Evolutionary conservation across 2,888 invertebrate genomes (phyloP), one percentile per base, ranked within the genome.

Genomic region (Lissocephala sabroskyi): DNA sequence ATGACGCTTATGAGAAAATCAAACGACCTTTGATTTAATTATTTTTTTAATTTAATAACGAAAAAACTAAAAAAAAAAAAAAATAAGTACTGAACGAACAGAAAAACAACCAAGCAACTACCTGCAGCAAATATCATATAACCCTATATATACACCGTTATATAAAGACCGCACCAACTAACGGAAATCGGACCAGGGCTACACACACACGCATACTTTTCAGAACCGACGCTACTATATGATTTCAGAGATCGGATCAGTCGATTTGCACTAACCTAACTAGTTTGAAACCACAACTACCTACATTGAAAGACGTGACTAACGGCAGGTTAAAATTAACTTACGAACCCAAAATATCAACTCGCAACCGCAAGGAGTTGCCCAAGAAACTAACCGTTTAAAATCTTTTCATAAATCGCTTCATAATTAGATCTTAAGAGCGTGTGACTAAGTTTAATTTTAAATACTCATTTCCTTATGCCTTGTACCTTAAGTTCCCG

Each of bases 71-170:
- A 23, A 43, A 36, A 37, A 18, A 51, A 45, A 47, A 36, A 30
- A 41, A 41, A 41, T 29, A 13, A 39, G 45, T 13, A 32, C 30
- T 13, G 13, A 47, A 45, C 43, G 45, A 56, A 50, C 40, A 51
- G 18, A 61, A 41, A 28, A 65, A 70, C 76, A 71, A 70, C 67
- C 76, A 55, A 73, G 29, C 49, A 64, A 64, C 73, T 70, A 70
- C 70, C 70, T 70, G 67, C 71, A 63, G 51, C 56, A 52, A 39
- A 57, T 42, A 36, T 41, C n/a, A 35, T 45, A 40, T 35, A 40
- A 28, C 28, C 5, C 48, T 50, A 67, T 48, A 56, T 36, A 52
- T 41, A 56, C 42, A 59, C 19, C 29, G 44, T 50, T 51, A 60
- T 68, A 42, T 46, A 42, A 44, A 46, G 10, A 49, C 45, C 47